A percentile compares a stretch with the other conserved stretches of the same genome.
These are phyloP conservation scores for Charadrius vociferus DNA, from an alignment of 2,113 vertebrate genomes.

Conservation along the genomic window DNA sequence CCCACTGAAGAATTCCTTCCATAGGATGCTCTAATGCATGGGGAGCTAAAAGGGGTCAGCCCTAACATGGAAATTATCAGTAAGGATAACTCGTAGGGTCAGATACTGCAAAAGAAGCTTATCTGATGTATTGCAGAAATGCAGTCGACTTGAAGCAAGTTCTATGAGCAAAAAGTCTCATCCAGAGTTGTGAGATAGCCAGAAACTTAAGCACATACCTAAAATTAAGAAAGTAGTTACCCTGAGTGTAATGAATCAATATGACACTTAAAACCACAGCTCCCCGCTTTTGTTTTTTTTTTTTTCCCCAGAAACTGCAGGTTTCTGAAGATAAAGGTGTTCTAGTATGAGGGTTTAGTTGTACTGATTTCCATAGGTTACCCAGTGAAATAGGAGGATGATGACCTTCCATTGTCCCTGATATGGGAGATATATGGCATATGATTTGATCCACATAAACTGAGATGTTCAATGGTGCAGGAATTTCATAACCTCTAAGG, in stretches of 20 bases:
- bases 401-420: constrained; percentile 2
- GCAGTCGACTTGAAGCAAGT: neutral
- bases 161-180: neutral
- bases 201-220: neutral
- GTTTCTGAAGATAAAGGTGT: neutral
- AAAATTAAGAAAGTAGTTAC: neutral
- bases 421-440: neutral
- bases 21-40: neutral
- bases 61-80: neutral
- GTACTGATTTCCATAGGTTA: neutral
- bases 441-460: constrained; percentile 25
- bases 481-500: constrained; percentile 23
- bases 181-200: neutral
- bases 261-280: neutral
- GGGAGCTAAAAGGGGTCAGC: neutral
- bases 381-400: neutral
- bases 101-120: neutral
- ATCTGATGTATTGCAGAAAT: neutral
- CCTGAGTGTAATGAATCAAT: neutral
- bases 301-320: neutral
- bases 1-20: neutral
- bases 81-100: neutral
- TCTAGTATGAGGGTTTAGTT: neutral
- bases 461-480: constrained; percentile 27
- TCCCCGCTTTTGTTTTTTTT: neutral